These are phyloP conservation scores for Cheilinus undulatus DNA, from an alignment of 2,113 vertebrate genomes.

Conservation along the genomic window DNA sequence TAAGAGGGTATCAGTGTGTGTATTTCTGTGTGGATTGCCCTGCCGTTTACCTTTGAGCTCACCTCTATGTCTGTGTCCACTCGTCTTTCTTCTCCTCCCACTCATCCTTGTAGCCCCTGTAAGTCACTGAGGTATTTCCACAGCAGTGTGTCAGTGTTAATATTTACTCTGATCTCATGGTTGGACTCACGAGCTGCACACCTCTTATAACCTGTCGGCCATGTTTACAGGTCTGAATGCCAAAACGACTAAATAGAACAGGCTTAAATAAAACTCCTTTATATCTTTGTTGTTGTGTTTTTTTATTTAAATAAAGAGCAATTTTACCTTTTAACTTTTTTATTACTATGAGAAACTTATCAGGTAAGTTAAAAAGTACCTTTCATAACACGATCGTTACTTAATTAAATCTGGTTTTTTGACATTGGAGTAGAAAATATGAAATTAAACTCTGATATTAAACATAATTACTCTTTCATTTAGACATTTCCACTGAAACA, in stretches of 20 bases:
- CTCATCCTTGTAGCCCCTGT: conserved; percentile 58
- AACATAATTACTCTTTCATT: no score
- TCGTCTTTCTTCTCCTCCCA: conserved; percentile 66
- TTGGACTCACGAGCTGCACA: conserved; percentile 60
- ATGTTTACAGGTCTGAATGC: conserved; percentile 37
- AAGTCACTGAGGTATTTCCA: conserved; percentile 83
- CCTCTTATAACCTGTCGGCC: conserved; percentile 23
- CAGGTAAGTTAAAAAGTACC: no score
- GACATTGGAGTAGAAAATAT: no score
- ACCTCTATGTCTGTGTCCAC: conserved; percentile 52
- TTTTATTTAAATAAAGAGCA: no score
- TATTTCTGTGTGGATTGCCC: conserved; percentile 48
- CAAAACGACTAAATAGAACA: conserved; percentile 23
- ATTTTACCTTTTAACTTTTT: no score
- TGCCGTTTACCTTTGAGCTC: conserved; percentile 72
- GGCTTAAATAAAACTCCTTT: conserved; percentile 17
- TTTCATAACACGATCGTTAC: no score
- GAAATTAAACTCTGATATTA: no score
- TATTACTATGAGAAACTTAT: no score
- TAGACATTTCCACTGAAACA: no score
- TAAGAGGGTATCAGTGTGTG: conserved; percentile 18
- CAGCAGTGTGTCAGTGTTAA: conserved; percentile 87
- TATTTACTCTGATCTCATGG: conserved; percentile 85
- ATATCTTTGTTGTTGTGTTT: neutral
- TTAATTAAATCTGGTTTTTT: no score